A percentile compares a stretch with the other conserved stretches of the same genome.
Conservation (phyloP, 2,888 invertebrate species). For the Acleris holmiana region DNA sequence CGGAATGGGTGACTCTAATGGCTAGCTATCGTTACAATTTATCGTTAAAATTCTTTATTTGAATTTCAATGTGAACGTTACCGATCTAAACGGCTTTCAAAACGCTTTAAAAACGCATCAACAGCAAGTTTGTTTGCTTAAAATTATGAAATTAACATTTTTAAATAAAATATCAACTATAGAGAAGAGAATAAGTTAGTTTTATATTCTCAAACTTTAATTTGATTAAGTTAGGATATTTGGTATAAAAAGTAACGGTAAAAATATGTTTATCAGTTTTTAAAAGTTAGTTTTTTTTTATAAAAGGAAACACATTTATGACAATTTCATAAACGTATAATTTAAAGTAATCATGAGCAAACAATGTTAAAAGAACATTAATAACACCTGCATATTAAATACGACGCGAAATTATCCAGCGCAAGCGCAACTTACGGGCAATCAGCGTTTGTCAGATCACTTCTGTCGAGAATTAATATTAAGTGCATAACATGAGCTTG, state of each 20-base stretch:
- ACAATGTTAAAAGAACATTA: constrained; percentile 18
- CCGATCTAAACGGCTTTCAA: constrained; percentile 48
- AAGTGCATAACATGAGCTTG: constrained; percentile 75
- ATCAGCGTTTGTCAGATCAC: constrained; percentile 58
- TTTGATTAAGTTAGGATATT: background rate
- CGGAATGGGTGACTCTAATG: constrained; percentile 65
- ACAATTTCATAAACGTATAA: background rate
- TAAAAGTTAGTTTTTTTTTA: too few relatives aligned
- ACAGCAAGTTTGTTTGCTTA: constrained; percentile 56
- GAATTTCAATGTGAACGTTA: constrained; percentile 55
- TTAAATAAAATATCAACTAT: constrained; percentile 18
- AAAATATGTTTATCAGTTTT: too few relatives aligned
- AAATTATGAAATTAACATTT: constrained; percentile 62
- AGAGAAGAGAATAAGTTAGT: constrained; percentile 7
- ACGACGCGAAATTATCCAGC: constrained; percentile 29
- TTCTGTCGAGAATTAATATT: constrained; percentile 77
- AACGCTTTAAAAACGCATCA: constrained; percentile 58
- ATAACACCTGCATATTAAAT: constrained; percentile 30
- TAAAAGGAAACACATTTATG: too few relatives aligned
- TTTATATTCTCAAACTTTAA: background rate
- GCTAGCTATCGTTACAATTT: constrained; percentile 63
- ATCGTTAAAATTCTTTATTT: constrained; percentile 64
- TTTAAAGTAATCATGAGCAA: background rate
- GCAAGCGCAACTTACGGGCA: constrained; percentile 35
- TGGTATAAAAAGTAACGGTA: background rate